Percentiles rank a stretch among this genome's conserved stretches.
Evolutionary conservation across 2,888 invertebrate genomes (phyloP).

Genomic region (Patella depressa): DNA sequence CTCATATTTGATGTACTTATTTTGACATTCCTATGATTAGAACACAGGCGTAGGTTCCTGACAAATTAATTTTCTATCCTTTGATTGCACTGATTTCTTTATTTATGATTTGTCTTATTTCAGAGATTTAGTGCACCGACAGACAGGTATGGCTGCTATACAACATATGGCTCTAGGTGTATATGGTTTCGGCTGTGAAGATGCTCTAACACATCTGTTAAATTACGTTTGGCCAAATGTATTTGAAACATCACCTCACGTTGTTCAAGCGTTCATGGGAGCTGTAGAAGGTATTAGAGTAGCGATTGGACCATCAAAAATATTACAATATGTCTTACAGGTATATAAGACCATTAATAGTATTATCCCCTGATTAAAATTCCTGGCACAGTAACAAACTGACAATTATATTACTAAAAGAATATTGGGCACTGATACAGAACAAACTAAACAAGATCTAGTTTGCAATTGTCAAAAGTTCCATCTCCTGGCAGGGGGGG

Average conservation of each 20-base stretch:
- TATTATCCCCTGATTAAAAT: too few relatives aligned
- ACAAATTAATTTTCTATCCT: too few relatives aligned
- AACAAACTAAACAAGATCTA: too few relatives aligned
- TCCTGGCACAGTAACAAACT: too few relatives aligned
- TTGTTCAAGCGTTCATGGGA: constrained; percentile 99
- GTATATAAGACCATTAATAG: constrained; percentile 73
- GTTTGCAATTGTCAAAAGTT: too few relatives aligned
- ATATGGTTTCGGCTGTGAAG: constrained; percentile 98
- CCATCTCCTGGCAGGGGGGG: too few relatives aligned
- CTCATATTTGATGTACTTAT: too few relatives aligned
- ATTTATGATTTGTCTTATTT: constrained; percentile 33
- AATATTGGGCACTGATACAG: too few relatives aligned
- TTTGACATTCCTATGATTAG: too few relatives aligned
- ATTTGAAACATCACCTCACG: constrained; percentile 99
- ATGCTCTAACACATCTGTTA: constrained; percentile 94
- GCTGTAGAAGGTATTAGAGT: constrained; percentile 97
- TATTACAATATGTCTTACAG: constrained; percentile 95
- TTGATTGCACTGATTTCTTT: background rate
- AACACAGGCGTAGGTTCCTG: too few relatives aligned
- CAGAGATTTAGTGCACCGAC: constrained; percentile 96
- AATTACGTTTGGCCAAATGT: constrained; percentile 99
- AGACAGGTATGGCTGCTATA: constrained; percentile 98
- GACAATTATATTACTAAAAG: too few relatives aligned
- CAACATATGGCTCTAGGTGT: constrained; percentile 99
- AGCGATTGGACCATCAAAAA: constrained; percentile 95